These are phyloP conservation scores for Portevinia maculata DNA, from an alignment of 2,888 invertebrate species.

Conservation along the genomic window DNA sequence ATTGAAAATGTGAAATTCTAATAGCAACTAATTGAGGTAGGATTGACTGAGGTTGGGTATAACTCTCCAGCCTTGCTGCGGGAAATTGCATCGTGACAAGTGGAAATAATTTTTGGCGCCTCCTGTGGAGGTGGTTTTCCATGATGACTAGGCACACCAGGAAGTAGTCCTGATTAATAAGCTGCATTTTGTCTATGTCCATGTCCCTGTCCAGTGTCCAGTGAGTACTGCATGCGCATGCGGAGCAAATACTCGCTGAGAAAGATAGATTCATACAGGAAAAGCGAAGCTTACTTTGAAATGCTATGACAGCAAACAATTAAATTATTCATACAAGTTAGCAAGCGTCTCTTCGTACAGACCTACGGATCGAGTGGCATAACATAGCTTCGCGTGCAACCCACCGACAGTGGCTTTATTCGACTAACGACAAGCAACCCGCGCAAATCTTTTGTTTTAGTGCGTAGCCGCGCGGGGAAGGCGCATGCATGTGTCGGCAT, in stretches of 20 bases:
- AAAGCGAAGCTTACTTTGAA: conserved; percentile 39
- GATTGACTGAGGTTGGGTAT: background rate
- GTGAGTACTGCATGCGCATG: conserved; percentile 34
- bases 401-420: conserved; percentile 44
- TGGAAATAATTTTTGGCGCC: conserved; percentile 59
- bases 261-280: background rate
- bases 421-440: conserved; percentile 55
- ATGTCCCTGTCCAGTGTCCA: background rate
- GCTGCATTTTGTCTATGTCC: conserved; percentile 7
- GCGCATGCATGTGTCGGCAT: conserved; percentile 27
- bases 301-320: conserved; percentile 67
- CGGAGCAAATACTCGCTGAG: conserved; percentile 5
- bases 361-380: background rate
- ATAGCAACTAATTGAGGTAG: conserved; percentile 15
- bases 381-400: conserved; percentile 52
- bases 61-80: background rate
- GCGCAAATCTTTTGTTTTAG: conserved; percentile 71
- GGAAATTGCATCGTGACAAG: conserved; percentile 62
- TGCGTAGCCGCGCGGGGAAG: conserved; percentile 44
- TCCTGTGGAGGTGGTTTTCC: conserved; percentile 10
- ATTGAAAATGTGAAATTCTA: conserved; percentile 39
- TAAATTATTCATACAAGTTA: conserved; percentile 59
- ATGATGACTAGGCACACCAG: conserved; percentile 65
- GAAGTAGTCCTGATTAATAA: conserved; percentile 60
- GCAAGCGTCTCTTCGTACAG: conserved; percentile 21